Conservation (phyloP, 1,140 invertebrate species). For the Helicoverpa zea region DNA sequence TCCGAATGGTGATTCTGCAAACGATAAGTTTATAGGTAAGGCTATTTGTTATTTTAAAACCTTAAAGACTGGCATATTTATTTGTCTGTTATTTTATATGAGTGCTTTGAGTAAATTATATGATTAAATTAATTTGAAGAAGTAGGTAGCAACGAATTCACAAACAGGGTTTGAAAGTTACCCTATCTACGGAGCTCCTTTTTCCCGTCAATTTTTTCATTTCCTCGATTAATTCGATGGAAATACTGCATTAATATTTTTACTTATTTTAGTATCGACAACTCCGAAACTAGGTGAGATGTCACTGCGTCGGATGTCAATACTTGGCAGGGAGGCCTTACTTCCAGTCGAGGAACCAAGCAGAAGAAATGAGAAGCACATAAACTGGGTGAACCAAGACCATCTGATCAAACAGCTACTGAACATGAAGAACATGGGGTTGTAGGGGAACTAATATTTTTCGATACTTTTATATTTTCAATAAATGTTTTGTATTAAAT, state of each 20-base stretch:
- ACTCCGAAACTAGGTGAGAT: not conserved
- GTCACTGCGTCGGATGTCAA: conserved; percentile 1
- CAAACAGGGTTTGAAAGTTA: too few species aligned
- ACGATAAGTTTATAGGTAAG: conserved; percentile 1
- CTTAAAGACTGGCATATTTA: too few species aligned
- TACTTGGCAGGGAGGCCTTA: conserved; percentile 31
- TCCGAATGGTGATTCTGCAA: not conserved
- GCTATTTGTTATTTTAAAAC: not conserved
- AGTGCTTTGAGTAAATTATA: too few species aligned
- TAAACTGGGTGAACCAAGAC: conserved; percentile 49
- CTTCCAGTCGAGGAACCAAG: conserved; percentile 55
- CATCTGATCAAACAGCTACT: conserved; percentile 62
- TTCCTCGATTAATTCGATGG: not conserved
- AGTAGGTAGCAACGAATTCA: too few species aligned
- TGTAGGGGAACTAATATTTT: conserved; percentile 6
- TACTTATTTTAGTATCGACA: not conserved
- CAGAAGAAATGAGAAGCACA: conserved; percentile 21
- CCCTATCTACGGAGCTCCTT: too few species aligned
- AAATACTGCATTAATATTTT: not conserved
- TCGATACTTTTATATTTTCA: conserved; percentile 53
- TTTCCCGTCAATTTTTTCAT: too few species aligned
- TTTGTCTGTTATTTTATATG: too few species aligned
- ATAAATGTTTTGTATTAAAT: conserved; percentile 38
- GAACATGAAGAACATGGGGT: conserved; percentile 61
- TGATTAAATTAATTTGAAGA: too few species aligned